phyloP scores from a whole-genome alignment of 2,888 invertebrate species.

The Pristionchus maxplancki region DNA sequence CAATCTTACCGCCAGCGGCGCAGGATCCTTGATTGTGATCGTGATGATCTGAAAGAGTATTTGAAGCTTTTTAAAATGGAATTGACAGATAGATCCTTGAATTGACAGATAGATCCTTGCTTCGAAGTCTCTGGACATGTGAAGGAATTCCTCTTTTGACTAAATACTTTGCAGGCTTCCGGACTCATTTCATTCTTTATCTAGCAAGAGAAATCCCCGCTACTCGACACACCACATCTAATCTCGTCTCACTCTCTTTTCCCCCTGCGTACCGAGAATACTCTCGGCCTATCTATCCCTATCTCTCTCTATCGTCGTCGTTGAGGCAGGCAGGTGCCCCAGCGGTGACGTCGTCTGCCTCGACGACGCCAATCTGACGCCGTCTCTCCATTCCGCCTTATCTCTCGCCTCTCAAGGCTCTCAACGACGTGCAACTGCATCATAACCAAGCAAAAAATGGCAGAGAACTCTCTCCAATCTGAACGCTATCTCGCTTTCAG shows the following conservation, averaged over 20 bases:
- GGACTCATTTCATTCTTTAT: too few species aligned
- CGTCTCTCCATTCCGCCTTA: not conserved
- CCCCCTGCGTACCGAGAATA: not conserved
- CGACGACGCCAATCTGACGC: not conserved
- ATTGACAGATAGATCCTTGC: not conserved
- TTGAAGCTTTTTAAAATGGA: too few species aligned
- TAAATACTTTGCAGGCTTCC: too few species aligned
- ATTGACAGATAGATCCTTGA: not conserved
- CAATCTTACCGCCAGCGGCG: not conserved
- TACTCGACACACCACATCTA: not conserved
- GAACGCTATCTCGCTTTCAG: too few species aligned
- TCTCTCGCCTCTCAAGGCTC: not conserved
- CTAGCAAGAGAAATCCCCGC: not conserved
- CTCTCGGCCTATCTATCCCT: not conserved
- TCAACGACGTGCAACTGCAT: too few species aligned
- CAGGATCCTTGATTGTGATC: constrained; percentile 16
- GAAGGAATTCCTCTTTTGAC: too few species aligned
- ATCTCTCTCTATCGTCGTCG: not conserved
- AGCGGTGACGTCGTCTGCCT: not conserved
- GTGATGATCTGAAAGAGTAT: not conserved
- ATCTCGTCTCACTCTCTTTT: not conserved
- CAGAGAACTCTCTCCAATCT: too few species aligned
- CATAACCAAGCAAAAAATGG: too few species aligned
- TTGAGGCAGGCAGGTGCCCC: not conserved
- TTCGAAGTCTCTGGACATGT: not conserved